A percentile compares a stretch with the other conserved stretches of the same genome.
Conservation (phyloP, 1,140 invertebrate genomes). For the Liolophura sinensis region DNA sequence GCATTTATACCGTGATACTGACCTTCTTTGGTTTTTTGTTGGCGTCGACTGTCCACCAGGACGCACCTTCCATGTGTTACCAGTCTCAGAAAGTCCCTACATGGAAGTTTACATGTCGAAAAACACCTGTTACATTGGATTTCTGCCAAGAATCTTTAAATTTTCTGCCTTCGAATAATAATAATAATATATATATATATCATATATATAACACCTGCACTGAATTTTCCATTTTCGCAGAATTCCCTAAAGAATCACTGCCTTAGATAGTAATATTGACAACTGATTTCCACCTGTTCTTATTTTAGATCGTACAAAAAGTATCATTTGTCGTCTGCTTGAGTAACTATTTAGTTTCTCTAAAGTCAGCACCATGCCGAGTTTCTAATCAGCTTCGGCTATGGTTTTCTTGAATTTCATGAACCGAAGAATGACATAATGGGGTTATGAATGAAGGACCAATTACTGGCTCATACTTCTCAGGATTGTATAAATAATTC, state of each 20-base stretch:
- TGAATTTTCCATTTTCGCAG: too few species aligned
- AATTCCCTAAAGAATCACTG: too few species aligned
- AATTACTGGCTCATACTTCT: not conserved
- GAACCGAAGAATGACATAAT: constrained; percentile 26
- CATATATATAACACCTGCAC: too few species aligned
- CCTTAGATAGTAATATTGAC: constrained; percentile 13
- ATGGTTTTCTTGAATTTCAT: constrained; percentile 12
- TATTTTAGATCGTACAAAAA: constrained; percentile 32
- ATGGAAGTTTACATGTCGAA: too few species aligned
- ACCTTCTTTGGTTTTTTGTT: too few species aligned
- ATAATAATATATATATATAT: too few species aligned
- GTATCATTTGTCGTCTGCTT: constrained; percentile 61
- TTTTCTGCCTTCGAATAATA: too few species aligned
- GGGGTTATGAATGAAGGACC: constrained; percentile 22
- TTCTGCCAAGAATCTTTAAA: constrained; percentile 9
- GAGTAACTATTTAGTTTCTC: constrained; percentile 60
- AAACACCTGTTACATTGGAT: too few species aligned
- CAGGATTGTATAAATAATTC: constrained; percentile 10
- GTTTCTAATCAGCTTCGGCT: constrained; percentile 49
- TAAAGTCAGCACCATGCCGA: constrained; percentile 61
- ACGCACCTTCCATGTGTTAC: too few species aligned
- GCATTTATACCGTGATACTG: too few species aligned
- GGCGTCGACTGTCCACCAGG: too few species aligned
- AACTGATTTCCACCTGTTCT: not conserved
- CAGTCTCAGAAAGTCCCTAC: too few species aligned